Conservation (phyloP, 2,888 invertebrate species). For the Agonopterix subpropinquella region DNA sequence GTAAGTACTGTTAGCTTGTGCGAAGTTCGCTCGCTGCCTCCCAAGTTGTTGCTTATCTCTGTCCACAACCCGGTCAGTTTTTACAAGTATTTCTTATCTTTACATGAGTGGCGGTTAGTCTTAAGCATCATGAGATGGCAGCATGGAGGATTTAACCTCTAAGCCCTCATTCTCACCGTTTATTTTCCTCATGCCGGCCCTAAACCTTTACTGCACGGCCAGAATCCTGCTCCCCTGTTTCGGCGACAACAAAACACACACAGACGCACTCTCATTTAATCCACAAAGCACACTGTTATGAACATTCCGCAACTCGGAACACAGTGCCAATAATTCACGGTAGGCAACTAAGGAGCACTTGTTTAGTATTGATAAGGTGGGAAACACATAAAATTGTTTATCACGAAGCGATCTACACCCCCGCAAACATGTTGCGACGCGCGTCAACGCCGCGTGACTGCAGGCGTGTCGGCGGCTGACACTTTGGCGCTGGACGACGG, state of each 20-base stretch:
- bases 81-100: conserved; percentile 33
- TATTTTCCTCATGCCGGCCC: conserved; percentile 70
- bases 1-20: conserved; percentile 8
- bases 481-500: conserved; percentile 53
- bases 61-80: conserved; percentile 35
- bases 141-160: conserved; percentile 12
- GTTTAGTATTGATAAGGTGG: conserved; percentile 51
- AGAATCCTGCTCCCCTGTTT: conserved; percentile 57
- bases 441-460: conserved; percentile 74
- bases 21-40: conserved; percentile 20
- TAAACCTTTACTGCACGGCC: conserved; percentile 63
- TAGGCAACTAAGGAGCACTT: conserved; percentile 33
- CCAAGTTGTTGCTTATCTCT: conserved; percentile 27
- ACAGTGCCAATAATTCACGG: conserved; percentile 26
- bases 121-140: conserved; percentile 10
- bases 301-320: conserved; percentile 28
- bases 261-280: conserved; percentile 54
- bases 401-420: conserved; percentile 65
- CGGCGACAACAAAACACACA: conserved; percentile 66
- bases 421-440: conserved; percentile 66
- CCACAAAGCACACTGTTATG: conserved; percentile 39
- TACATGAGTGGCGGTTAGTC: conserved; percentile 19
- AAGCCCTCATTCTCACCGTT: conserved; percentile 50
- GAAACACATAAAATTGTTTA: conserved; percentile 60
- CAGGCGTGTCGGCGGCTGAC: conserved; percentile 66